phyloP scores from a whole-genome alignment of 2,888 invertebrate genomes.

The Cynaeus angustus region DNA sequence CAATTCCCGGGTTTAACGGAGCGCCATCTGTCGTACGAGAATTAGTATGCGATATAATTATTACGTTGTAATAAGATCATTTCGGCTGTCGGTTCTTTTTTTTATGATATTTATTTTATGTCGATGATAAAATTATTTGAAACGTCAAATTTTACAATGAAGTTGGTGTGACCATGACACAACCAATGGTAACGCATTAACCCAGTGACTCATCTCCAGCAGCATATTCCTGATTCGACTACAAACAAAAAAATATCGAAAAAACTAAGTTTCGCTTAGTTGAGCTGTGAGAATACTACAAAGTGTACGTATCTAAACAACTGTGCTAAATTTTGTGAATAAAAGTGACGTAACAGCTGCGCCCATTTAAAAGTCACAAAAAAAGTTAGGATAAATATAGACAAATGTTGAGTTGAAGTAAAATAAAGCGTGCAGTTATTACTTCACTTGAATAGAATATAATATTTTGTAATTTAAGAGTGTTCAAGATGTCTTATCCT shows the following conservation, averaged over 20 bases:
- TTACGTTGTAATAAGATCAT: no score
- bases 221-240: not conserved
- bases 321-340: not conserved
- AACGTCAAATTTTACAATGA: no score
- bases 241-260: constrained; percentile 9
- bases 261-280: constrained; percentile 3
- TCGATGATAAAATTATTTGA: no score
- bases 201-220: constrained; percentile 5
- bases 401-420: not conserved
- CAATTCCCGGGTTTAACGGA: constrained; percentile 12
- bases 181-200: not conserved
- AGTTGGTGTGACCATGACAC: no score
- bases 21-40: constrained; percentile 18
- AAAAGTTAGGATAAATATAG: constrained; percentile 29
- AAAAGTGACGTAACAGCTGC: constrained; percentile 18
- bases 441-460: not conserved
- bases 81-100: not conserved
- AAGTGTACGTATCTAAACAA: constrained; percentile 10
- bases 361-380: constrained; percentile 7
- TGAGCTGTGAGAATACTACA: not conserved
- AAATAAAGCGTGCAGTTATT: constrained; percentile 1
- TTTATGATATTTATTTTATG: no score
- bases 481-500: constrained; percentile 43
- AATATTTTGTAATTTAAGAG: no score
- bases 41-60: no score